Conservation (phyloP, 1,140 invertebrate genomes). For the Listronotus oregonensis region DNA sequence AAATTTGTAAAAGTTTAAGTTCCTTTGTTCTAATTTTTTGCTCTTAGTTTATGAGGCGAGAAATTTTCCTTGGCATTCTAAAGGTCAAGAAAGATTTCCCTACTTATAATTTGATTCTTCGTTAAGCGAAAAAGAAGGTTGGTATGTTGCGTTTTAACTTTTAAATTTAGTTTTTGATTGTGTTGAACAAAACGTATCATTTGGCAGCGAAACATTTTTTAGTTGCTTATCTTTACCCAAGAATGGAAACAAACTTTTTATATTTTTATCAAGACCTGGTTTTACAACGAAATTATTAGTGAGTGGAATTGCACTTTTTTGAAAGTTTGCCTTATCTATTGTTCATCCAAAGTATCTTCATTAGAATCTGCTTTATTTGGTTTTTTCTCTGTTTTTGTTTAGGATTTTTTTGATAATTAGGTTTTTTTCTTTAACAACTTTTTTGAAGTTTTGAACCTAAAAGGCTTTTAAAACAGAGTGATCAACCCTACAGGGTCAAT, state of each 20-base stretch:
- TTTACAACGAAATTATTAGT: neutral
- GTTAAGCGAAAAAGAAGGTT: slow-evolving; percentile 35
- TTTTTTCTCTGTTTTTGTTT: neutral
- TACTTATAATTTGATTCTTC: neutral
- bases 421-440: slow-evolving; percentile 15
- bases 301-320: neutral
- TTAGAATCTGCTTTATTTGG: neutral
- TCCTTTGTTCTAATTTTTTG: slow-evolving; percentile 16
- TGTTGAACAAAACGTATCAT: slow-evolving; percentile 47
- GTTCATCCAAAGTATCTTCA: neutral
- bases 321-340: neutral
- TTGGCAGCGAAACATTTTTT: slow-evolving; percentile 41
- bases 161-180: slow-evolving; percentile 43
- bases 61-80: neutral
- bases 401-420: neutral
- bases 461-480: slow-evolving; percentile 11
- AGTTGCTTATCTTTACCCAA: slow-evolving; percentile 36
- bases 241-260: slow-evolving; percentile 48
- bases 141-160: slow-evolving; percentile 33
- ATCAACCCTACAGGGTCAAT: slow-evolving; percentile 22
- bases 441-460: slow-evolving; percentile 24
- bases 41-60: neutral
- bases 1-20: slow-evolving; percentile 18
- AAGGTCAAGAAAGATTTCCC: neutral
- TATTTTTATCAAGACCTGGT: slow-evolving; percentile 26